A percentile compares a stretch with the other conserved stretches of the same genome.
Conservation (phyloP, 2,797 vertebrate genomes). For the Oophaga sylvatica region DNA sequence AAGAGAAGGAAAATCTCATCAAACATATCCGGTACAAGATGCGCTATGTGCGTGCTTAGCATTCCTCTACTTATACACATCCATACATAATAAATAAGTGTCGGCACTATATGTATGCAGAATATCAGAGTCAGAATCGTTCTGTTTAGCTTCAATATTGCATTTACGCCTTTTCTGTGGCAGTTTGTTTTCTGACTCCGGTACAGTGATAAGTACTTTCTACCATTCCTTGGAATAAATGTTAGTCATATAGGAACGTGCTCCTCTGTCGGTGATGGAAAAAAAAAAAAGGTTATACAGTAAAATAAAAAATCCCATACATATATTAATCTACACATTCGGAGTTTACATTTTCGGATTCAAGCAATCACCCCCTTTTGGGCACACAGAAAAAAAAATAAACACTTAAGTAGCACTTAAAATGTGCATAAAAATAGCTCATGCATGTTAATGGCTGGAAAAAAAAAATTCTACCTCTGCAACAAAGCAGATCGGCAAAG, state of each 20-base stretch:
- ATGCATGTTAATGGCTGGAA: conserved; percentile 53
- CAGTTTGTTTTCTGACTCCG: not conserved
- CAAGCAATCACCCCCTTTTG: conserved; percentile 46
- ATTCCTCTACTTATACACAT: conserved; percentile 9
- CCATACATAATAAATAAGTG: not conserved
- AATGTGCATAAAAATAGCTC: conserved; percentile 61
- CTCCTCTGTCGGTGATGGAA: not conserved
- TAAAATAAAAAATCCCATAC: conserved; percentile 11
- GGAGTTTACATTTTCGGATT: conserved; percentile 18
- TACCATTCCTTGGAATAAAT: not conserved
- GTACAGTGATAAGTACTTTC: not conserved
- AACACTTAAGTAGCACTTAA: conserved; percentile 60
- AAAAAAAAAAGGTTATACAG: not conserved
- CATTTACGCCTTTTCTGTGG: not conserved
- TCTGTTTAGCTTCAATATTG: not conserved
- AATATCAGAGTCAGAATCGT: not conserved
- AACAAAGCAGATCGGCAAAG: conserved; percentile 36
- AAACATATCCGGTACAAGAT: conserved; percentile 35
- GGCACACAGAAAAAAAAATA: conserved; percentile 41
- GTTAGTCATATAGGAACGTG: not conserved
- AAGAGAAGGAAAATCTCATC: conserved; percentile 13
- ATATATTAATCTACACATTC: conserved; percentile 44
- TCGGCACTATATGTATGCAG: not conserved
- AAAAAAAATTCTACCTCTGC: conserved; percentile 48
- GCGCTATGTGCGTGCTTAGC: not conserved